Base-by-base conservation (phyloP, 2,888 invertebrate species). In the Gnatocerus cornutus region DNA sequence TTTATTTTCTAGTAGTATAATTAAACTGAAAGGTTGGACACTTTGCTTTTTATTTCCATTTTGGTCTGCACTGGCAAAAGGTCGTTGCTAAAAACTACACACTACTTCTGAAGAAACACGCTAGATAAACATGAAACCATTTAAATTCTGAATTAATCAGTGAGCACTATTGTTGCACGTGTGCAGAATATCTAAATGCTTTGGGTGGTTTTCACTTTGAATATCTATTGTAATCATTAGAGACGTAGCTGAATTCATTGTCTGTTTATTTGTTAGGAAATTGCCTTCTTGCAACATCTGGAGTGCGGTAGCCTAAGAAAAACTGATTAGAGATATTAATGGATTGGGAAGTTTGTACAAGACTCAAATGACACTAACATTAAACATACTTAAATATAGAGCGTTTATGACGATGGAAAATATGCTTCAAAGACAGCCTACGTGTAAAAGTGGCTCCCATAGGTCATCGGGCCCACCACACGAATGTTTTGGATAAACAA, bases 1-100 rank as follows among this genome's bases (percentile, higher is more conserved):
- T 27, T 68, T 72, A 67, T 71, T 73, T 76, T 71, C 65, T 68
- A 55, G 14, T 16, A 61, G 69, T 73, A 74, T 66, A 68, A 71
- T 69, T 76, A 74, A 72, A 74, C 71, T 16, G 46, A 50, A 62
- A 50, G 50, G 50, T 48, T 62, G 9, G 43, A 3, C 27, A 45
- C 41, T 62, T 12, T 10, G 12, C 6, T 14, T 3, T 46, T 53
- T 53, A 55, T 55, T 61, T 61, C 29, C 33, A 37, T 46, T 61
- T 48, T 61, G 37, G 39, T 55, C 39, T 55, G 53, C 39, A 55
- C 55, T 12, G 10, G 37, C 7, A 13, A 39, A 55, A 39, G 55
- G 55, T 52, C 33, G 37, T 10, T 29, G 30, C n/a, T 50, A 29
- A n/a, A 41, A 41, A 41, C 41, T 41, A n/a, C 6, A 41, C 12